A percentile compares a stretch with the other conserved stretches of the same genome.
phyloP scores from a whole-genome alignment of 1,140 invertebrate genomes.

The Phocides pigmalion region DNA sequence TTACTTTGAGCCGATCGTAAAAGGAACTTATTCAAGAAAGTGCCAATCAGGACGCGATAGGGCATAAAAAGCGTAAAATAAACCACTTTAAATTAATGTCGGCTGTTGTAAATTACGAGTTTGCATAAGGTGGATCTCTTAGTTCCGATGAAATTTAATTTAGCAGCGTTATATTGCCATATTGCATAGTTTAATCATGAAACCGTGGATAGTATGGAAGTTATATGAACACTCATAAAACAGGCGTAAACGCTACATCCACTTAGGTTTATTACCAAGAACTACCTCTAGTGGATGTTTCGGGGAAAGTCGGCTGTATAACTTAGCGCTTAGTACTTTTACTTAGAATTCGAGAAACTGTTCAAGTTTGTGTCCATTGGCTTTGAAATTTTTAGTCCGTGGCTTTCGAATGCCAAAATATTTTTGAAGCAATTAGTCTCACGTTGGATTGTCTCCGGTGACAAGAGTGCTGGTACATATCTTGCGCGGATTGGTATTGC shows the following conservation, averaged over 20 bases:
- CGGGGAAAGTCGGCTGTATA: neutral
- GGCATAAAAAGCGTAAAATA: constrained; percentile 55
- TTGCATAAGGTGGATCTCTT: constrained; percentile 44
- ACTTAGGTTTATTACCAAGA: constrained; percentile 54
- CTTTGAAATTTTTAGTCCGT: too few relatives aligned
- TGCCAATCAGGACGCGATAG: constrained; percentile 53
- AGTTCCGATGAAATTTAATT: constrained; percentile 62
- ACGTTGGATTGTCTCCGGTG: too few relatives aligned
- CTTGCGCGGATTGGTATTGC: too few relatives aligned
- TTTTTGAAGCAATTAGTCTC: too few relatives aligned
- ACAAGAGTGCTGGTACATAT: too few relatives aligned
- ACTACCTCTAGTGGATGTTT: constrained; percentile 7
- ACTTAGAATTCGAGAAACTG: neutral
- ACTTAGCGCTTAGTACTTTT: neutral
- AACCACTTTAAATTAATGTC: constrained; percentile 44
- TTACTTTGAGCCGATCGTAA: constrained; percentile 50
- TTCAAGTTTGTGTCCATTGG: too few relatives aligned
- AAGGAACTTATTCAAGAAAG: constrained; percentile 50
- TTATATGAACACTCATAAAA: constrained; percentile 67
- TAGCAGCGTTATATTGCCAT: constrained; percentile 57
- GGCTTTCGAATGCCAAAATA: too few relatives aligned
- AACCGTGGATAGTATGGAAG: constrained; percentile 52
- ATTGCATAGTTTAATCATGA: constrained; percentile 67
- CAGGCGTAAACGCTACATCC: constrained; percentile 64
- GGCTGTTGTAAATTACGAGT: constrained; percentile 31